phyloP scores from a whole-genome alignment of 2,113 vertebrate genomes.

The Melanerpes formicivorus region DNA sequence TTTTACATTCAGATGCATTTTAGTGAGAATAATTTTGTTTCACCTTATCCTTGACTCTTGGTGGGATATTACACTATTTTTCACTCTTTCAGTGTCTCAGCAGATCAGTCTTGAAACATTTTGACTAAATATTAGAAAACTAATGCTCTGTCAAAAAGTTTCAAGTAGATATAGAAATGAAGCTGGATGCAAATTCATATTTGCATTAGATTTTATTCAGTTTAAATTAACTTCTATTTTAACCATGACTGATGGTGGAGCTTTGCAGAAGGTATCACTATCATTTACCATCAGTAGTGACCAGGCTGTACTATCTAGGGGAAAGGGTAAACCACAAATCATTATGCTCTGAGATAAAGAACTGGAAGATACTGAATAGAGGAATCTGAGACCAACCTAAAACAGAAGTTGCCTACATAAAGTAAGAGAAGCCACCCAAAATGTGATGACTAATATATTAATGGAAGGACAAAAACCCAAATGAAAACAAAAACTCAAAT shows the following conservation, averaged over 20 bases:
- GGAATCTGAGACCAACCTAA: not conserved
- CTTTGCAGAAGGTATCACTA: not conserved
- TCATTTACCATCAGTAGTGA: not conserved
- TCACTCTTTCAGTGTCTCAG: not conserved
- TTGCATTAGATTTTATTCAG: not conserved
- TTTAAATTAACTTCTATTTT: not conserved
- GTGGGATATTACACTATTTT: not conserved
- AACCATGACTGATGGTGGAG: not conserved
- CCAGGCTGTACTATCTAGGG: not conserved
- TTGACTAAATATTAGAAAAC: not conserved
- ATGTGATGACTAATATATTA: not conserved
- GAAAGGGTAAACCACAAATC: slow-evolving; percentile 1
- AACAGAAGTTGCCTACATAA: not conserved
- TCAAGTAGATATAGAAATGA: not conserved
- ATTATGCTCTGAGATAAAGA: slow-evolving; percentile 17
- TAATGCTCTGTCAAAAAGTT: not conserved
- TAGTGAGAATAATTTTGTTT: not conserved
- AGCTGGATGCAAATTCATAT: not conserved
- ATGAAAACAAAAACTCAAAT: not conserved
- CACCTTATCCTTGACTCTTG: not conserved
- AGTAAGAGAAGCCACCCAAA: not conserved
- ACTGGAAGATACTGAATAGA: not conserved
- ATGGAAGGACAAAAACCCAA: not conserved
- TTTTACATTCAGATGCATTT: not conserved
- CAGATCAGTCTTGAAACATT: not conserved